Evolutionary conservation across 37 sponge, comb jelly and placozoan genomes (phyloP).

Genomic region (Spongilla lacustris): DNA sequence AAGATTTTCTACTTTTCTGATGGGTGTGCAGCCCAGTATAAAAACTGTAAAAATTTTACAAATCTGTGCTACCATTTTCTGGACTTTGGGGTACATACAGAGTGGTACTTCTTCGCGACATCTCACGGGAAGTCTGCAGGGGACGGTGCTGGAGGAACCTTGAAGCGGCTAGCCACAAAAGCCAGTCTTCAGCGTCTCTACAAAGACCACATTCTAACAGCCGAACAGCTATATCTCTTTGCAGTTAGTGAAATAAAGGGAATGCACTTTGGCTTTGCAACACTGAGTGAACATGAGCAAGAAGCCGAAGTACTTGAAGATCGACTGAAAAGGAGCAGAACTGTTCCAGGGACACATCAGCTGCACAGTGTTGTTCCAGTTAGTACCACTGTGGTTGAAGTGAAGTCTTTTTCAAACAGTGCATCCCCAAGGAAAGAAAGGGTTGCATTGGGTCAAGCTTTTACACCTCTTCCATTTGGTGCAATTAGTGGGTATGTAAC

Average conservation of each 20-base stretch:
- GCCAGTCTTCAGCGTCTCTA: conserved; percentile 13
- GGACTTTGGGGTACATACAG: conserved; percentile 18
- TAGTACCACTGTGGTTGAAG: conserved; percentile 5
- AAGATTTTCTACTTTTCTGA: conserved; percentile 31
- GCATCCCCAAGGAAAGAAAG: conserved; percentile 28
- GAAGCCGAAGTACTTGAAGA: not conserved
- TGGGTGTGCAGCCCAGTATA: not conserved
- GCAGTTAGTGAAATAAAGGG: not conserved
- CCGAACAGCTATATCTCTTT: conserved; percentile 16
- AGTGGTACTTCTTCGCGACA: conserved; percentile 39
- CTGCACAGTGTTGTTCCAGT: conserved; percentile 2
- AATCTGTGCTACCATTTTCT: conserved; percentile 7
- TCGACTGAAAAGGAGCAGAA: not conserved
- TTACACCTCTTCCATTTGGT: conserved; percentile 10
- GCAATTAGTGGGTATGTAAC: conserved; percentile 40
- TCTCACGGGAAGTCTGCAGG: conserved; percentile 32
- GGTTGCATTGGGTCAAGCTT: conserved; percentile 1
- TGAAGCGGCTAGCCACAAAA: conserved; percentile 52
- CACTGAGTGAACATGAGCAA: not conserved
- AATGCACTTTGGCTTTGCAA: conserved; percentile 17
- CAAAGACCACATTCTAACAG: conserved; percentile 19
- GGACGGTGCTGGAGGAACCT: conserved; percentile 67
- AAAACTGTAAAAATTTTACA: conserved; percentile 7
- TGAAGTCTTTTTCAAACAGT: conserved; percentile 13
- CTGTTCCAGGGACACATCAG: conserved; percentile 24